A percentile compares a stretch with the other conserved stretches of the same genome.
Conservation (phyloP, 2,113 vertebrate genomes). For the Morone chrysops region DNA sequence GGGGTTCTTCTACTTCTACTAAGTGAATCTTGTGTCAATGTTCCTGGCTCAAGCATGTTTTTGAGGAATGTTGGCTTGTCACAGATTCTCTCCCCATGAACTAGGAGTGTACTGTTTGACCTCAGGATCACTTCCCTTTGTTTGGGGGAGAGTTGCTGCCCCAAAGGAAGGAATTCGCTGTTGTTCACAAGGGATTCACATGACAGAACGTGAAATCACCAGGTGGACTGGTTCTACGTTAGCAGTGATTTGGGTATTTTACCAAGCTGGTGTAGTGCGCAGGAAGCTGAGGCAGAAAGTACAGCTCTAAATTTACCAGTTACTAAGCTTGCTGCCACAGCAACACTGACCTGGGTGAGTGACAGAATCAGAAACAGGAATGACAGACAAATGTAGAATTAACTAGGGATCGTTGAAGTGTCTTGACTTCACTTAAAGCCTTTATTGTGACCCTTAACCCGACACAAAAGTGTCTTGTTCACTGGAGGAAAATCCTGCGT, state of each 20-base stretch:
- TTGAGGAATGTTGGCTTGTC: too few species aligned
- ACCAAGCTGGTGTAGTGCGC: not conserved
- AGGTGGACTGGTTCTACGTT: not conserved
- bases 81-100: too few species aligned
- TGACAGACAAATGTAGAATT: not conserved
- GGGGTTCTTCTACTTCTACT: not conserved
- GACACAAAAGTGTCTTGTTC: not conserved
- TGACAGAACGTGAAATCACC: not conserved
- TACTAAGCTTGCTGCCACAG: not conserved
- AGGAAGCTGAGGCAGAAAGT: not conserved
- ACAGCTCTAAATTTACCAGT: not conserved
- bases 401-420: not conserved
- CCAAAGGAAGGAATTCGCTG: not conserved
- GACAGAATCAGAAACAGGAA: too few species aligned
- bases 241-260: not conserved
- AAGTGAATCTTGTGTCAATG: not conserved
- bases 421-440: not conserved
- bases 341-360: not conserved
- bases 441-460: not conserved
- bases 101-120: constrained; percentile 1
- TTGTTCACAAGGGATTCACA: not conserved
- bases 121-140: not conserved
- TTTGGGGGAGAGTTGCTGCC: not conserved
- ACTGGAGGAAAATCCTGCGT: not conserved
- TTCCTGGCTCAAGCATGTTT: not conserved